These are phyloP conservation scores for Drosophila silvestris DNA, from an alignment of 2,888 invertebrate genomes.

Conservation along the genomic window DNA sequence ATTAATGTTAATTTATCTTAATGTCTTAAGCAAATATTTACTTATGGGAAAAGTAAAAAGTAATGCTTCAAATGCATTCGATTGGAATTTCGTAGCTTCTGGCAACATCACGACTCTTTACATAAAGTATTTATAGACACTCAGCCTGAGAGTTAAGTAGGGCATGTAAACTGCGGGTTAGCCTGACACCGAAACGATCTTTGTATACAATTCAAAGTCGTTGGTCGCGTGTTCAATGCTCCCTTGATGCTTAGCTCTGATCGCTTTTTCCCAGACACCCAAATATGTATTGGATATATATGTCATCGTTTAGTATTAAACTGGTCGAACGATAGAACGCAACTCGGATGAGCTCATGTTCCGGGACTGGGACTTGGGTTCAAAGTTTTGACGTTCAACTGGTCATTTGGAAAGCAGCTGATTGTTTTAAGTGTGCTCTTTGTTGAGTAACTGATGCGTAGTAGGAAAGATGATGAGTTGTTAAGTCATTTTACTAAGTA, in stretches of 20 bases:
- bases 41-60: background rate
- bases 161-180: constrained; percentile 66
- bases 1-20: background rate
- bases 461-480: background rate
- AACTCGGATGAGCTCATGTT: constrained; percentile 63
- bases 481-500: constrained; percentile 23
- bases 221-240: constrained; percentile 69
- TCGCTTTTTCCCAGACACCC: constrained; percentile 22
- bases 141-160: constrained; percentile 50
- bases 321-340: constrained; percentile 43
- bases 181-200: constrained; percentile 42
- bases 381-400: constrained; percentile 21
- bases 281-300: constrained; percentile 22
- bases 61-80: constrained; percentile 1
- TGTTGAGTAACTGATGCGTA: constrained; percentile 16
- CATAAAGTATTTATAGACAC: constrained; percentile 19
- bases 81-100: constrained; percentile 13
- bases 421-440: constrained; percentile 31
- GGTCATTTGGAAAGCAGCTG: constrained; percentile 62
- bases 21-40: constrained; percentile 5
- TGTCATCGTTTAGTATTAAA: constrained; percentile 29
- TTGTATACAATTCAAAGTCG: constrained; percentile 66
- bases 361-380: constrained; percentile 9
- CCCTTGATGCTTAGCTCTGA: constrained; percentile 32
- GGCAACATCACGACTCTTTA: constrained; percentile 13